phyloP scores from a whole-genome alignment of 2,113 vertebrate species.

The Notarius quadriscutis region DNA sequence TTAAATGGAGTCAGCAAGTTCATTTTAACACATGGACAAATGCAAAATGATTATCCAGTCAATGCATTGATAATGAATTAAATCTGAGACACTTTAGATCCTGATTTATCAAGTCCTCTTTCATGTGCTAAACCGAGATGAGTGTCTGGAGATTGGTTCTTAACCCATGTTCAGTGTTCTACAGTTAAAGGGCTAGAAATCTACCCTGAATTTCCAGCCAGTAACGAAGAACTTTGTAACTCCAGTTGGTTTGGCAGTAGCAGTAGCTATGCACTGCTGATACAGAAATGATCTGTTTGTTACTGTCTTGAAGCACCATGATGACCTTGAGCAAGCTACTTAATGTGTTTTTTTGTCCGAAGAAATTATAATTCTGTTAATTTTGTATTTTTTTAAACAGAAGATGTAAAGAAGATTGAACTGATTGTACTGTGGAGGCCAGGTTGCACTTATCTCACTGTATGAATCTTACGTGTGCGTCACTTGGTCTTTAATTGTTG shows the following conservation, averaged over 20 bases:
- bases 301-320: not conserved
- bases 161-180: not conserved
- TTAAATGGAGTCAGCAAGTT: not conserved
- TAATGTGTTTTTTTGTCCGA: not conserved
- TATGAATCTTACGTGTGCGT: slow-evolving; percentile 4
- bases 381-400: not conserved
- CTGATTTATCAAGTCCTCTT: not conserved
- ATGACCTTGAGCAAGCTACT: slow-evolving; percentile 3
- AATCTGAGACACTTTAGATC: not conserved
- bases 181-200: slow-evolving; percentile 16
- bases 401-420: slow-evolving; percentile 6
- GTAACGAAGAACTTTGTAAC: slow-evolving; percentile 4
- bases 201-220: not conserved
- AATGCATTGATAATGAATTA: slow-evolving; percentile 24
- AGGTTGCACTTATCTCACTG: not conserved
- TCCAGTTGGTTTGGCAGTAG: not conserved
- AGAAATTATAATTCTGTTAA: not conserved
- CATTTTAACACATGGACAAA: slow-evolving; percentile 23
- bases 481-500: slow-evolving; percentile 13
- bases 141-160: not conserved
- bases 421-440: not conserved
- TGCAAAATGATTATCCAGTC: not conserved
- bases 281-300: not conserved
- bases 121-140: slow-evolving; percentile 1
- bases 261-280: not conserved